Percentiles rank a stretch among this genome's conserved stretches.
These are phyloP conservation scores for Parnassius apollo DNA, from an alignment of 2,888 invertebrate genomes.

Conservation along the genomic window DNA sequence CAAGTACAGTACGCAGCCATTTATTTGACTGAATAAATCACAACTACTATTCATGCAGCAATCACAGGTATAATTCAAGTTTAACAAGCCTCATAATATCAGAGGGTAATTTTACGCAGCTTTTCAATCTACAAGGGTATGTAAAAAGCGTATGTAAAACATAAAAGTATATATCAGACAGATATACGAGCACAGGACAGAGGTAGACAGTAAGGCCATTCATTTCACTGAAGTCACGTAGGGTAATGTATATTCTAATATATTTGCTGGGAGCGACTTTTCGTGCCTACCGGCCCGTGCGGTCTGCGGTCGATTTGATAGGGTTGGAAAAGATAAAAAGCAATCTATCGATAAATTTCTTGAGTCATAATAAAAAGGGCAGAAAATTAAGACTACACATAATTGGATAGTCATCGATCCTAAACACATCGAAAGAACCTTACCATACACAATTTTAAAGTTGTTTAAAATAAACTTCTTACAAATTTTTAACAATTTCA, in stretches of 20 bases:
- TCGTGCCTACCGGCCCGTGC: slow-evolving; percentile 77
- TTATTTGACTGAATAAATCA: slow-evolving; percentile 25
- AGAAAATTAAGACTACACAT: not conserved
- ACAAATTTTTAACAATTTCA: no score
- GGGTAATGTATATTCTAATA: slow-evolving; percentile 81
- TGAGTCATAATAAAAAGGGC: not conserved
- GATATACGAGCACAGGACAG: slow-evolving; percentile 43
- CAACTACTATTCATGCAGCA: slow-evolving; percentile 14
- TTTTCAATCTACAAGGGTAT: slow-evolving; percentile 38
- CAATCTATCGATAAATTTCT: slow-evolving; percentile 2
- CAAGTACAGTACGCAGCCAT: no score
- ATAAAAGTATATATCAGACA: slow-evolving; percentile 37
- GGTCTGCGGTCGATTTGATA: slow-evolving; percentile 65
- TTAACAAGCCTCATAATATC: slow-evolving; percentile 14
- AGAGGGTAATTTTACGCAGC: slow-evolving; percentile 29
- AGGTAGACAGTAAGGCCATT: slow-evolving; percentile 60
- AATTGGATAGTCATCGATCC: no score
- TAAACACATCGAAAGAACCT: no score
- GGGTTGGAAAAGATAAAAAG: slow-evolving; percentile 40
- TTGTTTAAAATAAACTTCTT: no score
- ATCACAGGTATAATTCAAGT: slow-evolving; percentile 17
- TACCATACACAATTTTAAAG: no score
- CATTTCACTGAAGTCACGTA: slow-evolving; percentile 73
- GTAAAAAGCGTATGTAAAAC: slow-evolving; percentile 32
- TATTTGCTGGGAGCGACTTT: slow-evolving; percentile 79